A percentile compares a stretch with the other conserved stretches of the same genome.
phyloP scores from a whole-genome alignment of 2,888 invertebrate species.

The Watsonalla cultraria region DNA sequence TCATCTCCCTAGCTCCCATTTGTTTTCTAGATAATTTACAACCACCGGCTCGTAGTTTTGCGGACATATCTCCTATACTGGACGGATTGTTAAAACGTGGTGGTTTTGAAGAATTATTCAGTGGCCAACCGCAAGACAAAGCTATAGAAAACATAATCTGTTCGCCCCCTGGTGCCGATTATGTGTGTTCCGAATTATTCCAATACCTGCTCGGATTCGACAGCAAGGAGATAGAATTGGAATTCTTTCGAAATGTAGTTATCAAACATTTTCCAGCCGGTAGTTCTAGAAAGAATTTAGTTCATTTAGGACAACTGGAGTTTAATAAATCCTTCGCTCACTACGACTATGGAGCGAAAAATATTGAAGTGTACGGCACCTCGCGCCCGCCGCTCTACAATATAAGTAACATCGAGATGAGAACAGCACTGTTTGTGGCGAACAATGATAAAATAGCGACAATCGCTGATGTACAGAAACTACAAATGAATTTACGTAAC shows the following conservation, averaged over 20 bases:
- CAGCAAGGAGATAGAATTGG: constrained; percentile 12
- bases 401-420: constrained; percentile 11
- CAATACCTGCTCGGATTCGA: constrained; percentile 12
- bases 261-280: constrained; percentile 21
- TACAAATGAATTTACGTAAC: constrained; percentile 23
- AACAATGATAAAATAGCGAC: constrained; percentile 25
- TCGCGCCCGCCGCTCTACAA: constrained; percentile 17
- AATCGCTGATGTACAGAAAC: constrained; percentile 17
- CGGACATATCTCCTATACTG: neutral
- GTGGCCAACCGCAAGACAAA: neutral
- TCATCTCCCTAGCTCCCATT: constrained; percentile 44
- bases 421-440: constrained; percentile 19
- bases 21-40: constrained; percentile 13
- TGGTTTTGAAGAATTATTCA: neutral
- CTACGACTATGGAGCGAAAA: constrained; percentile 24
- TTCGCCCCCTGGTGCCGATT: constrained; percentile 5
- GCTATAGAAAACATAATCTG: constrained; percentile 8
- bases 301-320: constrained; percentile 15
- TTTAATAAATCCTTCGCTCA: constrained; percentile 8
- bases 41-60: neutral
- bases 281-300: constrained; percentile 12
- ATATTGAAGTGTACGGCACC: constrained; percentile 18
- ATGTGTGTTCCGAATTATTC: constrained; percentile 12
- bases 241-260: constrained; percentile 12
- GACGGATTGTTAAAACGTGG: constrained; percentile 8